A percentile compares a stretch with the other conserved stretches of the same genome.
Evolutionary conservation across 2,113 vertebrate genomes (phyloP).

Genomic region (Saccopteryx leptura): DNA sequence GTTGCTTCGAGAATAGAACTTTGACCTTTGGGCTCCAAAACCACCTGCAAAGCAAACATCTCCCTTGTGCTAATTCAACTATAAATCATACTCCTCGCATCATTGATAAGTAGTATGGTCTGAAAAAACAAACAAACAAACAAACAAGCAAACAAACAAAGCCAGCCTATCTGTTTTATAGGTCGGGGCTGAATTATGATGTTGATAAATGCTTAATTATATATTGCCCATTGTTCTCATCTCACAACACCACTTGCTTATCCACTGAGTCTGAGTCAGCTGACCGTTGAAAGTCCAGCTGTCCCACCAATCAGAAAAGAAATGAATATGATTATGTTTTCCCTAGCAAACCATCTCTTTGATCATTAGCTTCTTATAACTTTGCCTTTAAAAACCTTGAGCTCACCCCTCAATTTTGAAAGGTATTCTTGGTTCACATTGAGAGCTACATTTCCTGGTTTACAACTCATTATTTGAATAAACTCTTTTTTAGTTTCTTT

Average conservation of each 20-base stretch:
- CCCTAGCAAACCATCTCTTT: background rate
- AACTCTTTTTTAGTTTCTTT: background rate
- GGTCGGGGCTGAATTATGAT: too few relatives aligned
- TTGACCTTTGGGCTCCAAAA: background rate
- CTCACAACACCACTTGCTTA: background rate
- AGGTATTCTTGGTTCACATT: background rate
- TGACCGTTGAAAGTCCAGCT: background rate
- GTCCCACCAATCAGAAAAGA: background rate
- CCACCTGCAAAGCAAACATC: background rate
- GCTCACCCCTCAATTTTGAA: background rate
- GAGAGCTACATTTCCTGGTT: background rate
- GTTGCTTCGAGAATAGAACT: background rate
- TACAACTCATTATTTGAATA: background rate
- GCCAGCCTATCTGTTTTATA: background rate
- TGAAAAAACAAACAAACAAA: background rate
- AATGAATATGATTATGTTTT: background rate
- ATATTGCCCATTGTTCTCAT: background rate
- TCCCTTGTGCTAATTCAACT: background rate
- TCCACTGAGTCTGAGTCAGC: background rate
- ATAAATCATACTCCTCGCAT: background rate
- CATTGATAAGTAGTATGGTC: background rate
- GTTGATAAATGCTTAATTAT: background rate
- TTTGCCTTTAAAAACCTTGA: background rate
- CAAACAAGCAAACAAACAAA: background rate
- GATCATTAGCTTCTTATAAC: too few relatives aligned